Evolutionary conservation across 2,113 vertebrate species (phyloP), one percentile per base, ranked within the genome.

Genomic region (Thamnaconus septentrionalis): DNA sequence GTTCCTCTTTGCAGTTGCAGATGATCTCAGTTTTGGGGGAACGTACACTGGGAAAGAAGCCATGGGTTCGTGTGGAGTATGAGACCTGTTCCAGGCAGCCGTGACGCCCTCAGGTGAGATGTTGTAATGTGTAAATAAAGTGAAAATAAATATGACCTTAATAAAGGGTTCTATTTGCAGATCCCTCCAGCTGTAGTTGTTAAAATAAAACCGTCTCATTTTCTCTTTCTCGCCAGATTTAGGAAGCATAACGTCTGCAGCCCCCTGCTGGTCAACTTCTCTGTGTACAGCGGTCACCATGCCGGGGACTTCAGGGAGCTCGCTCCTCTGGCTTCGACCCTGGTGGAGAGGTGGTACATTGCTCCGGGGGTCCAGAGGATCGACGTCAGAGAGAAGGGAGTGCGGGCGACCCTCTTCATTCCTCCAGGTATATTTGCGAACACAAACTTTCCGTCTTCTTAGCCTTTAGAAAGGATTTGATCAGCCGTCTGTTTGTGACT

Each of bases 1-100:
- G 0, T 7, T 49, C 18, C 10, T 51, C 53, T 54, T 31, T 77
- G 8, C 45, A 92, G 91, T 89, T 52, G 55, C 79, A 4, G 80
- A 88, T 1, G 82, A 90, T 68, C 7, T 64, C 8, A 90, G 91
- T 56, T 11, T 86, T 1, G 90, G 91, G 52, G 92, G 92, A 3
- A 90, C 91, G 0, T 93, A 91, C 73, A 48, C 46, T 0, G 92
- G 91, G 4, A 76, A 41, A 31, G 91, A 92, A 58, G 49, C 81
- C 6, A 92, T 91, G 91, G 92, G 89, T 79, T 92, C 76, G 46
- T 92, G 54, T 91, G 91, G 91, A 92, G 91, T 50, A 80, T 90
- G 88, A 62, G 71, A 1, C 87, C 90, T 0, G 76, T 89, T 43
- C 89, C 85, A 8, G 90, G 91, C 6, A 88, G 89, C 70, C 79